Evolutionary conservation across 1,140 invertebrate genomes (phyloP), one percentile per base, ranked within the genome.

Genomic region (Aplysia californica): DNA sequence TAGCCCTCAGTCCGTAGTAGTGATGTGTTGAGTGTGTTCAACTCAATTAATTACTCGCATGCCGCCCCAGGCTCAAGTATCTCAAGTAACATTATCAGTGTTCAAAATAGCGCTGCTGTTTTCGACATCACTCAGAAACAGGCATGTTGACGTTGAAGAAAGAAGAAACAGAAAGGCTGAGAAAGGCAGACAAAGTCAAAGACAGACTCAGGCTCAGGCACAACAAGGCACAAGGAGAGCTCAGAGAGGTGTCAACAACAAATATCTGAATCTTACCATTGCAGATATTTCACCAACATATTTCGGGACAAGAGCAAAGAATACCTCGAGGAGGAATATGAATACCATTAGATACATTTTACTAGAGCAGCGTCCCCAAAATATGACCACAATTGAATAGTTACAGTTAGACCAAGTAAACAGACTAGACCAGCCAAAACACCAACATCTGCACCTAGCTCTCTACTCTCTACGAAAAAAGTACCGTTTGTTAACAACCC

Each of bases 241-340:
- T 21, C 44, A 0, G 35, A 2, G 44, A 2, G 23, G 23, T 55
- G 35, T 35, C 18, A 36, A n/a, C 29, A 4, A 3, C 31, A 29
- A 21, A n/a, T 56, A 20, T 33, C 68, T 6, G n/a, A 20, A 23
- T 74, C 78, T 79, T 78, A 84, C 82, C 41, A 72, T 65, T 59
- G 50, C 64, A 31, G 82, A 76, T 31, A 84, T 79, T 31, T 71
- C 75, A 50, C 72, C 75, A 23, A 77, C 75, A 79, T 79, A 84
- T 39, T 69, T 68, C n/a, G 81, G 76, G 31, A 82, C 68, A 67
- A 80, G 56, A 21, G 82, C 76, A 79, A 84, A 84, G 31, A 79
- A 39, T 58, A 84, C 26, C n/a, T 80, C 79, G n/a, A 84, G 18
- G 18, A 84, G 4, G 21, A 84, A 76, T 50, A 50, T 50, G 44